Percentiles rank a stretch among this genome's conserved stretches.
Evolutionary conservation across 2,113 vertebrate species (phyloP).

Genomic region (Poeciliopsis occidentalis): DNA sequence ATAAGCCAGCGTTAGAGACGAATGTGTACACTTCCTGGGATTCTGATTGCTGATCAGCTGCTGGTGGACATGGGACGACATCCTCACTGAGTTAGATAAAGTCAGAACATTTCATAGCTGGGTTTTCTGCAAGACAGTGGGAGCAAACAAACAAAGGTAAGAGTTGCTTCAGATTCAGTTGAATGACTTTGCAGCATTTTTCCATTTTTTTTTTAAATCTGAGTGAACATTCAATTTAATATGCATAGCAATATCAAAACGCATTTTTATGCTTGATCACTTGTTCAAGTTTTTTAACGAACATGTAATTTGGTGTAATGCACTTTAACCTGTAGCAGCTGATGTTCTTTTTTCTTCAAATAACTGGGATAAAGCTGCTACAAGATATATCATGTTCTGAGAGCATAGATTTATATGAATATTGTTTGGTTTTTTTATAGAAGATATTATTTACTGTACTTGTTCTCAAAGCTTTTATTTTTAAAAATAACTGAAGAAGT

Average conservation of each 20-base stretch:
- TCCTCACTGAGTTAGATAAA: neutral
- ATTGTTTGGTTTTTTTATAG: too few relatives aligned
- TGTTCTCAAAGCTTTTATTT: neutral
- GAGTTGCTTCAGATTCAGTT: neutral
- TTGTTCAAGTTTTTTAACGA: too few relatives aligned
- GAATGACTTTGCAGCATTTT: too few relatives aligned
- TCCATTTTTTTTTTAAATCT: too few relatives aligned
- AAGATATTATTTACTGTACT: neutral
- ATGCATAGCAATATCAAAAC: neutral
- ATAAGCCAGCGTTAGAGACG: neutral
- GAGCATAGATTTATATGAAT: neutral
- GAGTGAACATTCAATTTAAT: neutral
- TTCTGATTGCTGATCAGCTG: neutral
- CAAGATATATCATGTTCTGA: neutral
- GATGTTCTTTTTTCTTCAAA: neutral
- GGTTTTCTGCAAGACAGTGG: neutral
- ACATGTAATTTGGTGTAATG: neutral
- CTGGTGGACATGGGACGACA: constrained; percentile 14
- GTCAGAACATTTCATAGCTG: neutral
- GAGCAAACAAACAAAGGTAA: constrained; percentile 52
- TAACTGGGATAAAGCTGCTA: neutral
- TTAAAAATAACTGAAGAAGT: neutral
- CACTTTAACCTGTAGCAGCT: neutral
- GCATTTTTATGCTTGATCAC: neutral
- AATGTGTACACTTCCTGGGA: constrained; percentile 8